These are phyloP conservation scores for Condylura cristata DNA, from an alignment of 2,113 vertebrate genomes.

Conservation along the genomic window DNA sequence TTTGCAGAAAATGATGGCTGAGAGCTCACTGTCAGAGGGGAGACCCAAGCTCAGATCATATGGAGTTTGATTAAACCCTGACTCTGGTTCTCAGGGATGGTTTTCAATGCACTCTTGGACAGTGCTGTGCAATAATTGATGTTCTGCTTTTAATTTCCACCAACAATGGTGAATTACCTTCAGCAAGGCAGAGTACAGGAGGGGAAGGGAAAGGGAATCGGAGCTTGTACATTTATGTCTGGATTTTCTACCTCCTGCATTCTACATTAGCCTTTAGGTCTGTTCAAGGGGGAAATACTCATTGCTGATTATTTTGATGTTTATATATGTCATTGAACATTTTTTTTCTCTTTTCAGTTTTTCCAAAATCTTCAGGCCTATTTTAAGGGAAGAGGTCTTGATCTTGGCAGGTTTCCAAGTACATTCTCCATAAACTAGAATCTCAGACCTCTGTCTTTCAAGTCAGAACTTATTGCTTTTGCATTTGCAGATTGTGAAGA, in stretches of 20 bases:
- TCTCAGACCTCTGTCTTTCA: constrained; percentile 73
- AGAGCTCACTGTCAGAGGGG: background rate
- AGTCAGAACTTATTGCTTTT: constrained; percentile 79
- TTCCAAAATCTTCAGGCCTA: constrained; percentile 87
- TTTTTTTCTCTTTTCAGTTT: constrained; percentile 81
- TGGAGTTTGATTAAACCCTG: background rate
- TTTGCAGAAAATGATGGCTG: background rate
- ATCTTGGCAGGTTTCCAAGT: constrained; percentile 81
- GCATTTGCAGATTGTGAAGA: constrained; percentile 85
- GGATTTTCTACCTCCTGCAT: background rate
- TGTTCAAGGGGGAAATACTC: background rate
- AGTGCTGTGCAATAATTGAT: background rate
- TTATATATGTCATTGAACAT: background rate
- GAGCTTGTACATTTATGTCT: background rate
- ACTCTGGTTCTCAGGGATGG: background rate
- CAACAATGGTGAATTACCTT: background rate
- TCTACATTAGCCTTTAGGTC: background rate
- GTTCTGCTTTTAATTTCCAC: background rate
- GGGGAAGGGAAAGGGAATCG: background rate
- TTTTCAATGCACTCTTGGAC: background rate
- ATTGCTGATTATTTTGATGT: background rate
- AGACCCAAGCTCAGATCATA: background rate
- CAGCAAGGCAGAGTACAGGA: background rate
- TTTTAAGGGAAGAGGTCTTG: constrained; percentile 84
- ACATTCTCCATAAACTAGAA: constrained; percentile 74